phyloP scores from a whole-genome alignment of 2,888 invertebrate species.

The Sabatieria punctata region DNA sequence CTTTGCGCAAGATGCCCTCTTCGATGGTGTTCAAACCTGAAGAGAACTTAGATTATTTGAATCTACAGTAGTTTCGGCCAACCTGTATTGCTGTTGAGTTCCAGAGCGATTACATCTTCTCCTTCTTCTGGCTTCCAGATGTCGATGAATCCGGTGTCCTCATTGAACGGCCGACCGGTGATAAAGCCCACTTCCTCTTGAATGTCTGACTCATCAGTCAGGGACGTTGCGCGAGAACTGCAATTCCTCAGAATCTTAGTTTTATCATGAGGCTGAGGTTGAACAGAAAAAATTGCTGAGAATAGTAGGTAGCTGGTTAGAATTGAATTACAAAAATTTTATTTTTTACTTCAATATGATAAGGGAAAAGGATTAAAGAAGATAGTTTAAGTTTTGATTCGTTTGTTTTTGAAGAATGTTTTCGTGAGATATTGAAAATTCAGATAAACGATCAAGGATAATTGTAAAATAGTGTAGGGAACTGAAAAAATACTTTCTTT shows the following conservation, averaged over 20 bases:
- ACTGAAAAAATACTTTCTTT: too few species aligned
- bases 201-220: not conserved
- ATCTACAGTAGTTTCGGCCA: not conserved
- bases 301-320: too few species aligned
- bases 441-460: too few species aligned
- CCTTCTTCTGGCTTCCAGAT: not conserved
- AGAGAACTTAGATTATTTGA: not conserved
- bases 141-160: conserved; percentile 21
- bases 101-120: too few species aligned
- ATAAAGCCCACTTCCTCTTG: conserved; percentile 13
- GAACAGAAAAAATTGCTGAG: too few species aligned
- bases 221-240: not conserved
- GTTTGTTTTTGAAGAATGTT: too few species aligned
- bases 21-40: conserved; percentile 4
- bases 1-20: not conserved
- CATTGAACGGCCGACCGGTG: conserved; percentile 20
- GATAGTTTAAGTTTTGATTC: too few species aligned
- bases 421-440: too few species aligned
- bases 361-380: too few species aligned
- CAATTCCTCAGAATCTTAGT: not conserved
- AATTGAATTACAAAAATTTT: too few species aligned
- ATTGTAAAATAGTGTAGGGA: too few species aligned
- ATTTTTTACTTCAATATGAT: too few species aligned
- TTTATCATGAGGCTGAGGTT: not conserved
- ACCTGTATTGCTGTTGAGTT: conserved; percentile 1